phyloP scores from a whole-genome alignment of 2,888 invertebrate genomes.

The Megaustenia siamemsis region DNA sequence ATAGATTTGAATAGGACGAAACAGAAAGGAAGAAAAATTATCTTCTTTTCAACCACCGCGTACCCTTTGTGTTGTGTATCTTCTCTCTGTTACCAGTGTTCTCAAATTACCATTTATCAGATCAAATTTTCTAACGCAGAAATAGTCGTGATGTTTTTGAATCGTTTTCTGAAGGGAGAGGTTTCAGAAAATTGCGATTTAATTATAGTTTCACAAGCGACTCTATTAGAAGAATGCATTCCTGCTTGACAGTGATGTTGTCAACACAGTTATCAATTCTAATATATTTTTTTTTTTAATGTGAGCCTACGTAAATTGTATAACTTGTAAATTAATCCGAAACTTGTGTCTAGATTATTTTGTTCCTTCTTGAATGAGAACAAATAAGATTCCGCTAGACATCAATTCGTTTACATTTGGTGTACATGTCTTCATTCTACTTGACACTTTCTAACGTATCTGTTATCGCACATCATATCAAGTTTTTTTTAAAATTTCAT shows the following conservation, averaged over 20 bases:
- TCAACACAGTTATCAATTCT: conserved; percentile 1
- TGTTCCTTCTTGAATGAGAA: too few species aligned
- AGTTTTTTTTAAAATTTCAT: too few species aligned
- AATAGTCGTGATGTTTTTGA: neutral
- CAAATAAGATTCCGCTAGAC: too few species aligned
- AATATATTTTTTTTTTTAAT: too few species aligned
- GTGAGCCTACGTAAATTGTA: too few species aligned
- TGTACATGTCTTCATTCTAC: too few species aligned
- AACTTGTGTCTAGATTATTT: neutral
- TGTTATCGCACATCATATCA: too few species aligned
- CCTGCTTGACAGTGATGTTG: neutral
- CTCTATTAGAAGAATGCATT: neutral
- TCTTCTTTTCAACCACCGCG: neutral
- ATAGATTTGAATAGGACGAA: conserved; percentile 18
- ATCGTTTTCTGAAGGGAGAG: neutral
- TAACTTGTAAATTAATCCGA: neutral
- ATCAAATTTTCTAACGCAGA: neutral
- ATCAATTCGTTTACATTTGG: too few species aligned
- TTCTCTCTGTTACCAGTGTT: neutral
- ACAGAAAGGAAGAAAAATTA: neutral
- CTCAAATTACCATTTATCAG: neutral
- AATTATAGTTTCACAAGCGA: neutral
- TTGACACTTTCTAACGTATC: too few species aligned
- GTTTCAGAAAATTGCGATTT: neutral
- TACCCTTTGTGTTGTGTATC: conserved; percentile 22